Evolutionary conservation across 2,797 vertebrate genomes (phyloP), one percentile per base, ranked within the genome.

Genomic region (Eidolon dupreanum): DNA sequence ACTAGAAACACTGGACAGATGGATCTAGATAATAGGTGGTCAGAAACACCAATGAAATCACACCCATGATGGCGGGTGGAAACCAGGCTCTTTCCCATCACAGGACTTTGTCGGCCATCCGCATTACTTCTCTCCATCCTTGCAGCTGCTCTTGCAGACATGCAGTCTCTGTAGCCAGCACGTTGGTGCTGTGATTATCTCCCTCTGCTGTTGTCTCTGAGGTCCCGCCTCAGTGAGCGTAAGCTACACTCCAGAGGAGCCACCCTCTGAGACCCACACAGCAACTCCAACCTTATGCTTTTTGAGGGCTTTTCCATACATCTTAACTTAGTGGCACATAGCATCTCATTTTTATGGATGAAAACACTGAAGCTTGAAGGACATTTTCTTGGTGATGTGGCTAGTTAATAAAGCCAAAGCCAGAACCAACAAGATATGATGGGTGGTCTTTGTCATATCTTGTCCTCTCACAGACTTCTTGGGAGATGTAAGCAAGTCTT

Each of bases 1-100:
- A 97, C 99, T 99, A 97, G 99, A 99, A 75, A 99, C 99, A 0
- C 99, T 99, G 0, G 99, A 99, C 99, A 0, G 99, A 99, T 0
- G 99, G 99, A 95, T 99, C 99, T 98, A 99, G 96, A 97, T 99
- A 99, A 98, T 99, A 99, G 98, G 99, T 98, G 97, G 99, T 98
- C 98, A 99, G 97, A 97, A 99, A 99, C 87, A 99, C 87, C 88
- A 99, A 71, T 8, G 99, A 99, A 96, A 99, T 99, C 19, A 94
- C 98, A 0, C 98, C 99, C 91, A 99, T 98, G 94, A 99, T 96
- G 0, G 98, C 99, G 85, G 98, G 99, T 4, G 99, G 99, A 98
- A 99, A 99, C 99, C 99, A 99, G 3, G 99, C 98, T 97, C 99
- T 99, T 98, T 99, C 99, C 99, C 99, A 99, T 33, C 99, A 99